Percentiles rank a stretch among this genome's conserved stretches.
These are phyloP conservation scores for Xestia ashworthii DNA, from an alignment of 2,888 invertebrate genomes.

Conservation along the genomic window DNA sequence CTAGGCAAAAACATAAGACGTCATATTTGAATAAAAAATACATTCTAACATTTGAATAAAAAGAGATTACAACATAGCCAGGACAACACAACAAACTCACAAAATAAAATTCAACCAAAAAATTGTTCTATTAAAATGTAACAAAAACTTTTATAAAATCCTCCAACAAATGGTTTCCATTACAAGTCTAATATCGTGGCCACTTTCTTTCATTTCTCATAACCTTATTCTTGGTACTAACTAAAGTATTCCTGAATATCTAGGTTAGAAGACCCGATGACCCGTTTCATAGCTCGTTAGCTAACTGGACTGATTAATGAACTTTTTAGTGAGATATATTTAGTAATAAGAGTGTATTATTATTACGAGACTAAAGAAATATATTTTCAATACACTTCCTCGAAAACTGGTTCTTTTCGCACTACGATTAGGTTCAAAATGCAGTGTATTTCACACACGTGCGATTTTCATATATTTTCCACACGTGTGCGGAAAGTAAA, in stretches of 20 bases:
- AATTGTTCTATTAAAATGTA: slow-evolving; percentile 43
- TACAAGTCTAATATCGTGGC: slow-evolving; percentile 62
- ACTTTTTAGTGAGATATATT: slow-evolving; percentile 46
- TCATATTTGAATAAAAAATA: not conserved
- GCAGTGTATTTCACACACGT: no score
- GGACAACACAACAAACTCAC: slow-evolving; percentile 6
- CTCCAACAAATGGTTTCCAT: slow-evolving; percentile 62
- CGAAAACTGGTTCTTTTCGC: no score
- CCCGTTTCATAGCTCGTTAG: slow-evolving; percentile 55
- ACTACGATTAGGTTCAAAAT: no score
- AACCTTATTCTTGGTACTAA: slow-evolving; percentile 56
- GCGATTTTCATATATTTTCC: no score
- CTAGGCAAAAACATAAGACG: not conserved
- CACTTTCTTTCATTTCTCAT: slow-evolving; percentile 54
- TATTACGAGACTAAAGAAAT: not conserved
- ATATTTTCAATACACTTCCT: no score
- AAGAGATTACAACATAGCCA: not conserved
- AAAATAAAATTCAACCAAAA: slow-evolving; percentile 33
- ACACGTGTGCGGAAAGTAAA: no score
- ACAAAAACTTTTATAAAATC: slow-evolving; percentile 57
- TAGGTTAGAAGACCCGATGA: slow-evolving; percentile 57
- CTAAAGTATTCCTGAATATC: slow-evolving; percentile 47
- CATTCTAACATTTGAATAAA: slow-evolving; percentile 7
- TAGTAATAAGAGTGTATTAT: slow-evolving; percentile 1
- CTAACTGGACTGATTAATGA: slow-evolving; percentile 54